Conservation (phyloP, 2,797 vertebrate species). For the Clamator glandarius region DNA sequence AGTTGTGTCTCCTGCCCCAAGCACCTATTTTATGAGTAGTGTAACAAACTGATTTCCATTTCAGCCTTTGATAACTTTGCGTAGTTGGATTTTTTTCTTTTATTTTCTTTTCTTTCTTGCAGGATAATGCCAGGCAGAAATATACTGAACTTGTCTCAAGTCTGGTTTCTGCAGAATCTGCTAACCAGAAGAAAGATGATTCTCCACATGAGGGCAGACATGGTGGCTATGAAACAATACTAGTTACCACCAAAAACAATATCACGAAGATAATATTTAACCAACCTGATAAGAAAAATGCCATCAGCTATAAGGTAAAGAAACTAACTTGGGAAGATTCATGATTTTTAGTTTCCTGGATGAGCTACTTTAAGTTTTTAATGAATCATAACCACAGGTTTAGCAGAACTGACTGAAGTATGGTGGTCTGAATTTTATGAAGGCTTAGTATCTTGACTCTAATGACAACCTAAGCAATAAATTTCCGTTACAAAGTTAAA, state of each 20-base stretch:
- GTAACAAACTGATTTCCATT: not conserved
- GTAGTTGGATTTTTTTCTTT: not conserved
- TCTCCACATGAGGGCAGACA: slow-evolving; percentile 46
- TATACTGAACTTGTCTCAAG: slow-evolving; percentile 87
- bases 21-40: not conserved
- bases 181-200: slow-evolving; percentile 43
- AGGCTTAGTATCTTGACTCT: not conserved
- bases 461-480: not conserved
- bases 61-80: not conserved
- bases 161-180: slow-evolving; percentile 77
- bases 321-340: not conserved
- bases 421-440: not conserved
- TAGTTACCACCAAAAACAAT: slow-evolving; percentile 82
- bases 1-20: not conserved
- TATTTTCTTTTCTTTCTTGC: not conserved
- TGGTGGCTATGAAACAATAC: slow-evolving; percentile 75
- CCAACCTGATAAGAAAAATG: slow-evolving; percentile 91
- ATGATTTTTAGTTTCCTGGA: not conserved
- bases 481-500: not conserved
- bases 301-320: slow-evolving; percentile 84
- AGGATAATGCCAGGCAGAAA: slow-evolving; percentile 89
- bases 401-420: not conserved
- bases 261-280: slow-evolving; percentile 93
- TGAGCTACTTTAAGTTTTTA: not conserved
- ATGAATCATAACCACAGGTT: not conserved